Conservation (phyloP, 2,888 invertebrate genomes). For the Aphidoletes aphidimyza region DNA sequence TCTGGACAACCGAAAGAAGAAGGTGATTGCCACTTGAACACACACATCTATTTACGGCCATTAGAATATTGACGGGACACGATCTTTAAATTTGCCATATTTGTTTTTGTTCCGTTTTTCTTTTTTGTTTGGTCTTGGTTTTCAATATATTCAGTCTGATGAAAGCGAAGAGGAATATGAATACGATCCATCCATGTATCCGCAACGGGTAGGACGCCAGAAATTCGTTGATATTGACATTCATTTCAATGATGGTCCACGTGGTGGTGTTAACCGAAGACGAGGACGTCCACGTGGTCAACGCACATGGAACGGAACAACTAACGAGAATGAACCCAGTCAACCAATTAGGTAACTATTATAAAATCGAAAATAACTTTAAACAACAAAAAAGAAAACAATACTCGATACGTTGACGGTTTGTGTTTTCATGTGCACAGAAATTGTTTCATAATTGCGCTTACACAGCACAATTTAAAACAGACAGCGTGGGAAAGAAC, state of each 20-base stretch:
- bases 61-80: not conserved
- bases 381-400: too few species aligned
- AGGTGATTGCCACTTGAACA: constrained; percentile 65
- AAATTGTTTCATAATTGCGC: too few species aligned
- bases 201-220: constrained; percentile 86
- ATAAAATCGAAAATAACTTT: constrained; percentile 40
- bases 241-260: constrained; percentile 83
- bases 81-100: constrained; percentile 57
- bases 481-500: too few species aligned
- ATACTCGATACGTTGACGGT: too few species aligned
- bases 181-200: constrained; percentile 81
- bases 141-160: constrained; percentile 64
- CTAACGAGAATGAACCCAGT: constrained; percentile 32
- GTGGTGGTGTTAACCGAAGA: constrained; percentile 76
- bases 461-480: too few species aligned
- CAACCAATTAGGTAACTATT: constrained; percentile 28
- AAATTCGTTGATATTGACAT: constrained; percentile 90
- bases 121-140: not conserved
- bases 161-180: constrained; percentile 76
- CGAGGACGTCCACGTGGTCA: constrained; percentile 65
- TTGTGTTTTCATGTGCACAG: too few species aligned
- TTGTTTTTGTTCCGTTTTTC: constrained; percentile 37
- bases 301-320: constrained; percentile 23
- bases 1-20: constrained; percentile 81
- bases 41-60: not conserved